A percentile compares a stretch with the other conserved stretches of the same genome.
Evolutionary conservation across 1,140 invertebrate species (phyloP).

Genomic region (Sweltsa coloradensis): DNA sequence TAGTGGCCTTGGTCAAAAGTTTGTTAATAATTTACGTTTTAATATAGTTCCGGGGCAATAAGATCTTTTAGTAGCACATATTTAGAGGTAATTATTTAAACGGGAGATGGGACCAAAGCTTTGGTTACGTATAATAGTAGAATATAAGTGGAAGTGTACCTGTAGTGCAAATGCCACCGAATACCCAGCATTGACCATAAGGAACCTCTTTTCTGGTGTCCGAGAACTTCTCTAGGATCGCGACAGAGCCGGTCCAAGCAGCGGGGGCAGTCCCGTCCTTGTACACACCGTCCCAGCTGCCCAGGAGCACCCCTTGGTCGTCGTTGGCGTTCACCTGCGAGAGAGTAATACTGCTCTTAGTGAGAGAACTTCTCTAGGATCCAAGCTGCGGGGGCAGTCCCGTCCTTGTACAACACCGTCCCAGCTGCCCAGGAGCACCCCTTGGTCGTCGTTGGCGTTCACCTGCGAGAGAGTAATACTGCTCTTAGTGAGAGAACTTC

Average conservation of each 20-base stretch:
- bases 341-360: too few species aligned
- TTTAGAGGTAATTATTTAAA: too few species aligned
- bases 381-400: conserved; percentile 50
- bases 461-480: too few species aligned
- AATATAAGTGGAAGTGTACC: too few species aligned
- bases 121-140: too few species aligned
- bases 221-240: conserved; percentile 47
- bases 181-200: conserved; percentile 71
- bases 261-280: conserved; percentile 49
- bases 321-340: conserved; percentile 55
- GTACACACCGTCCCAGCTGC: conserved; percentile 61
- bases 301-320: conserved; percentile 53
- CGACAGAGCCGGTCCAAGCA: conserved; percentile 50
- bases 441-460: conserved; percentile 58
- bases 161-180: conserved; percentile 54
- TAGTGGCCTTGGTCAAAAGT: too few species aligned
- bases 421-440: conserved; percentile 57
- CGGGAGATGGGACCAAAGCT: too few species aligned
- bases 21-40: too few species aligned
- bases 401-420: conserved; percentile 56
- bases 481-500: too few species aligned
- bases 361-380: too few species aligned
- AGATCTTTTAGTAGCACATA: too few species aligned
- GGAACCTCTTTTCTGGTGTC: conserved; percentile 44
- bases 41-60: too few species aligned